Evolutionary conservation across 2,113 vertebrate genomes (phyloP).

Genomic region (Diadophis punctatus): DNA sequence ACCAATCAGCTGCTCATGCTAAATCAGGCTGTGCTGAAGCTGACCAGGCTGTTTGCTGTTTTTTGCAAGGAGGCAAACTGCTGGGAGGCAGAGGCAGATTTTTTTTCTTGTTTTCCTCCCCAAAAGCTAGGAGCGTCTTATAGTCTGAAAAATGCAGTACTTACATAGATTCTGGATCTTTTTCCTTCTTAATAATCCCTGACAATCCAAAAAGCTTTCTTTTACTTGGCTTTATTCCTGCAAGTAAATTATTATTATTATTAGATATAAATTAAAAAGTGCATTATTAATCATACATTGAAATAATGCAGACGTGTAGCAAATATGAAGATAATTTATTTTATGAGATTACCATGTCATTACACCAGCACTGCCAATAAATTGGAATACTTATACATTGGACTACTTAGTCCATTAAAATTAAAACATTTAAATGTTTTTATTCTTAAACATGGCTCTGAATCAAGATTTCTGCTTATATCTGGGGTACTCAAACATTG

Average conservation of each 20-base stretch:
- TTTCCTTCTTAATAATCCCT: constrained; percentile 90
- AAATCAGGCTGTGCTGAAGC: too few species aligned
- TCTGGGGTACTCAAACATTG: not conserved
- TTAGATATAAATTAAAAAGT: constrained; percentile 28
- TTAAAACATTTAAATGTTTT: not conserved
- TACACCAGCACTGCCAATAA: not conserved
- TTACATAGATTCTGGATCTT: constrained; percentile 93
- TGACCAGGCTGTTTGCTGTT: too few species aligned
- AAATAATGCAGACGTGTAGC: not conserved
- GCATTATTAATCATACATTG: not conserved
- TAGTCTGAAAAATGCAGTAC: constrained; percentile 17
- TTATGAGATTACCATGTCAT: not conserved
- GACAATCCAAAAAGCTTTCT: constrained; percentile 91
- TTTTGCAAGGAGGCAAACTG: too few species aligned
- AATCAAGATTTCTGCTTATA: not conserved
- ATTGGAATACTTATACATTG: not conserved
- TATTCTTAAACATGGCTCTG: not conserved
- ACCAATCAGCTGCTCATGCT: too few species aligned
- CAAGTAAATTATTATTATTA: constrained; percentile 28
- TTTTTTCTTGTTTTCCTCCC: too few species aligned
- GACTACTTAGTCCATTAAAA: not conserved
- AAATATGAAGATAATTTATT: not conserved
- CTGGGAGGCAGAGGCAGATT: too few species aligned
- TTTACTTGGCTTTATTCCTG: constrained; percentile 89
- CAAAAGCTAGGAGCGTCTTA: too few species aligned